Conservation (phyloP, 2,888 invertebrate species). For the Calameuta pallipes region DNA sequence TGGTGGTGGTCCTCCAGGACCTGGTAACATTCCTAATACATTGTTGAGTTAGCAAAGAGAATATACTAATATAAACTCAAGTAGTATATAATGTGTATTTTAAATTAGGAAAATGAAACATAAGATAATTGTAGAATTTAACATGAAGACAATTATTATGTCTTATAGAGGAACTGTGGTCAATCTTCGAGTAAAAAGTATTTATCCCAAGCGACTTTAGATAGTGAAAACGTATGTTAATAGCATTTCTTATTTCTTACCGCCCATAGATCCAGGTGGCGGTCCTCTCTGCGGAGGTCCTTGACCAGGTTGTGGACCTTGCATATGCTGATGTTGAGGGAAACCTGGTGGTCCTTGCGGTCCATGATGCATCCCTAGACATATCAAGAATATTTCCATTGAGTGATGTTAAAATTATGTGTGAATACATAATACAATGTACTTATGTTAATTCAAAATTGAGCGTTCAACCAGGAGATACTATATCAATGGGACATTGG, state of each 20-base stretch:
- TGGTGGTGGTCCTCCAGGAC: conserved; percentile 68
- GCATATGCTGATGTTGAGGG: conserved; percentile 69
- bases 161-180: not conserved
- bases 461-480: not conserved
- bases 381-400: conserved; percentile 28
- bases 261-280: conserved; percentile 68
- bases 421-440: not conserved
- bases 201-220: not conserved
- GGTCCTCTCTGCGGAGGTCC: conserved; percentile 74
- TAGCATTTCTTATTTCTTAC: conserved; percentile 42
- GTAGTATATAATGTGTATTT: not conserved
- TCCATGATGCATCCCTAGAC: conserved; percentile 73
- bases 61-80: not conserved
- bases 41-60: conserved; percentile 5
- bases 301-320: conserved; percentile 79
- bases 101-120: not conserved
- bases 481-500: not conserved
- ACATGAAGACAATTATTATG: not conserved
- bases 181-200: not conserved
- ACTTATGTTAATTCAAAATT: not conserved
- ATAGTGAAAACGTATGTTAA: not conserved
- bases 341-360: conserved; percentile 70
- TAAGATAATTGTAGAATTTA: not conserved
- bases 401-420: not conserved
- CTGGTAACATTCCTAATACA: conserved; percentile 56